Evolutionary conservation across 2,797 vertebrate genomes (phyloP).

Genomic region (Alauda arvensis): DNA sequence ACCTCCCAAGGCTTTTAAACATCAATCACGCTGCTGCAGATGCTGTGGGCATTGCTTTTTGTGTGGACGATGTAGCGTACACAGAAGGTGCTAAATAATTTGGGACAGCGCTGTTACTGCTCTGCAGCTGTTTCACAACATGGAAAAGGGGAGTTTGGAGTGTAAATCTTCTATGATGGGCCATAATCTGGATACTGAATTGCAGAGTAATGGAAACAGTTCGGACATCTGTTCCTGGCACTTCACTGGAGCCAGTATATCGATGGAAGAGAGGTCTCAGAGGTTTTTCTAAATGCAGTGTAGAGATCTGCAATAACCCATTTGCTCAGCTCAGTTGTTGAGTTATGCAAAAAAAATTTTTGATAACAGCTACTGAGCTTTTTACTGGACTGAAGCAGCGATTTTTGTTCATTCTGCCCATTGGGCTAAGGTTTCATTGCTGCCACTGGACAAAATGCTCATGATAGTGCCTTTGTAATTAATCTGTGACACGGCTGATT

Average conservation of each 20-base stretch:
- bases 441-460: neutral
- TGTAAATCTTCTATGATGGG: neutral
- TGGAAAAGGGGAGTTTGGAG: neutral
- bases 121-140: neutral
- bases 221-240: neutral
- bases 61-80: neutral
- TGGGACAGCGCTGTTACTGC: neutral
- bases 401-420: neutral
- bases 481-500: neutral
- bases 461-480: neutral
- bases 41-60: neutral
- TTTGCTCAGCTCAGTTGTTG: neutral
- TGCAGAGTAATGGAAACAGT: neutral
- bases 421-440: neutral
- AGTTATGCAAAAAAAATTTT: neutral
- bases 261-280: neutral
- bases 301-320: neutral
- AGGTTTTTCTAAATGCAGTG: neutral
- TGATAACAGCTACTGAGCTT: neutral
- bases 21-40: neutral
- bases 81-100: neutral
- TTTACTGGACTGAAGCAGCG: neutral
- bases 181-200: neutral
- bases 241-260: neutral
- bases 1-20: conserved; percentile 17